A percentile compares a stretch with the other conserved stretches of the same genome.
These are phyloP conservation scores for Paraplagusia blochii DNA, from an alignment of 2,113 vertebrate genomes.

Conservation along the genomic window DNA sequence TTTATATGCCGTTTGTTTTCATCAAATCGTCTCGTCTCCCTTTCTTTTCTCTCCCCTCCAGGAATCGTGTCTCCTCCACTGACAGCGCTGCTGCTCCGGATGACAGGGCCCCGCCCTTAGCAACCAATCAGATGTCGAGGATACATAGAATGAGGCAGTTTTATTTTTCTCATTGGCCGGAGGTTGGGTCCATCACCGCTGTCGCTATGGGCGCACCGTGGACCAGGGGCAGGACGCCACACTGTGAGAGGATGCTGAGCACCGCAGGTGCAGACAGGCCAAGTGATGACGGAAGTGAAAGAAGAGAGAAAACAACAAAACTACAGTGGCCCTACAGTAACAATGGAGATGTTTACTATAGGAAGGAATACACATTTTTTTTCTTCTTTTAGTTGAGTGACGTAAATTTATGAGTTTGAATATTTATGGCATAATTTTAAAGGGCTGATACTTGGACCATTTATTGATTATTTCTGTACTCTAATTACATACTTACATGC, in stretches of 20 bases:
- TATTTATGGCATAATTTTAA: no score
- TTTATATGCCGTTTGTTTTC: conserved; percentile 47
- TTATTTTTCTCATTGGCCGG: conserved; percentile 50
- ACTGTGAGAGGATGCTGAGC: conserved; percentile 65
- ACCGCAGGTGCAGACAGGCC: conserved; percentile 37
- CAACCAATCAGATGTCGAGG: conserved; percentile 62
- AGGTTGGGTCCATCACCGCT: conserved; percentile 26
- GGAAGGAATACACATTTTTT: background rate
- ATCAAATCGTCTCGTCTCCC: conserved; percentile 55
- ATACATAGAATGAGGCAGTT: conserved; percentile 26
- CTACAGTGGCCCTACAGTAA: background rate
- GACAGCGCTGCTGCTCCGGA: conserved; percentile 58
- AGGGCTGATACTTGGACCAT: no score
- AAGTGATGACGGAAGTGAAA: conserved; percentile 4
- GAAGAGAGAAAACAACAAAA: background rate
- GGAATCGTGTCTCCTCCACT: conserved; percentile 61
- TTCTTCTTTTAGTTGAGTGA: no score
- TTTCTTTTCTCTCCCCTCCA: conserved; percentile 54
- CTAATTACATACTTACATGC: no score
- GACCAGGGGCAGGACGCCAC: conserved; percentile 62
- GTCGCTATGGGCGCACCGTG: conserved; percentile 57
- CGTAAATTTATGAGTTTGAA: no score
- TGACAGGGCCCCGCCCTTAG: conserved; percentile 66
- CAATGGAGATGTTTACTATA: background rate
- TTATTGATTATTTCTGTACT: no score